These are phyloP conservation scores for Zophobas morio DNA, from an alignment of 1,140 invertebrate genomes.

Conservation along the genomic window DNA sequence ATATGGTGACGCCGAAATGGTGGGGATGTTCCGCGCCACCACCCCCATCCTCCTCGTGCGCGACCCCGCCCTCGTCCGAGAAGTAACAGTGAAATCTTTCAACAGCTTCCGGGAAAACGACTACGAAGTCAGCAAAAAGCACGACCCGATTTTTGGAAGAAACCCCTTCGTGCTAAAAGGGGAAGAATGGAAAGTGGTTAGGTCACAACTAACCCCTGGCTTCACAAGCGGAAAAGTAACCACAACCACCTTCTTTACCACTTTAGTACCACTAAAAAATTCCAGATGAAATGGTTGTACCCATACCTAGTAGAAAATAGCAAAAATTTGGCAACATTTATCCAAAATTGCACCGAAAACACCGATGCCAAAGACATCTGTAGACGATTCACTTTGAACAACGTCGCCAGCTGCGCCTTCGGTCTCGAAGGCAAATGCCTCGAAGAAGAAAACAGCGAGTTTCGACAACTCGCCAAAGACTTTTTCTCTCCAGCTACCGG, in stretches of 20 bases:
- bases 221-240: slow-evolving; percentile 68
- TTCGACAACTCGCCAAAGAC: slow-evolving; percentile 45
- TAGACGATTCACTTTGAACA: slow-evolving; percentile 53
- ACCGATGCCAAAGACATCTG: too few relatives aligned
- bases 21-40: background rate
- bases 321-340: slow-evolving; percentile 49
- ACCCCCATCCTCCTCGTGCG: slow-evolving; percentile 61
- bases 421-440: slow-evolving; percentile 56
- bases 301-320: slow-evolving; percentile 47
- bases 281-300: slow-evolving; percentile 66
- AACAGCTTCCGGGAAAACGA: slow-evolving; percentile 57
- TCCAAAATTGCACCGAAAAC: background rate
- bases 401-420: slow-evolving; percentile 57
- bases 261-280: background rate
- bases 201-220: slow-evolving; percentile 70
- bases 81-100: slow-evolving; percentile 65
- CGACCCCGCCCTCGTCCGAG: slow-evolving; percentile 65
- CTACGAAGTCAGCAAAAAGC: slow-evolving; percentile 55
- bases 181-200: slow-evolving; percentile 70
- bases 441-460: slow-evolving; percentile 47
- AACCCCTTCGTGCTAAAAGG: slow-evolving; percentile 68
- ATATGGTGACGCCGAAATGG: slow-evolving; percentile 4
- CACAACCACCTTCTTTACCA: slow-evolving; percentile 13
- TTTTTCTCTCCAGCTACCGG: background rate
- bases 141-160: slow-evolving; percentile 4